Evolutionary conservation across 30 jellyfish, hydroid and myxozoan genomes (phyloP), one percentile per base, ranked within the genome.

Genomic region (Morbakka virulenta): DNA sequence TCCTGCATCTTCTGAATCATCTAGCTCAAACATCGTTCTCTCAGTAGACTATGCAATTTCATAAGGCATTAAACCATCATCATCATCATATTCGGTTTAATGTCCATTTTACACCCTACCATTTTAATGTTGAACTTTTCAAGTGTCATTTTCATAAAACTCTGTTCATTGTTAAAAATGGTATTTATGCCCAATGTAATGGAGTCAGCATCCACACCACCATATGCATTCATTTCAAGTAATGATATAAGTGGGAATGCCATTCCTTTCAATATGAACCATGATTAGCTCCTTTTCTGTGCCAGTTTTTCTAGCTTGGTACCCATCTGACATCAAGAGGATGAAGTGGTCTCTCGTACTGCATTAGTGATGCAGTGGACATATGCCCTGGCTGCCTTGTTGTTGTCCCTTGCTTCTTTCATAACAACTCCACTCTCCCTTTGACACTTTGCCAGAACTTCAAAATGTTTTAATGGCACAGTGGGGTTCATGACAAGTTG

Each of bases 261-360:
- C 95, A 22, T 83, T 74, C 62, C 95, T 51, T 47, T 82, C 82
- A 13, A 36, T 48, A 11, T 80, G 72, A 23, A 76, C 87, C 79
- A 75, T 21, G n/a, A 75, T 70, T 3, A 75, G 83, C 32, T 75
- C 84, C 50, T 75, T 75, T 50, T 75, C 86, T 51, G 31, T 30
- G 4, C 82, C 82, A 3, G 77, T 65, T 65, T 75, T 75, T 75
- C 87, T 14, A 6, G 83, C 87, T 75, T 75, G 87, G 83, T 84
- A 52, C 24, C 83, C 74, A 23, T 75, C 85, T 27, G 64, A 24
- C 17, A 51, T 72, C 3, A 75, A 6, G 35, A 84, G 61, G 67
- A 75, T 75, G 51, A 75, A 62, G 12, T 50, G n/a, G 80, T 75
- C 76, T 75, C 87, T 13, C 32, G 23, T 77, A 75, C 87, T 20